Evolutionary conservation across 1,140 invertebrate species (phyloP).

Genomic region (Yoshiicerus persimilis): DNA sequence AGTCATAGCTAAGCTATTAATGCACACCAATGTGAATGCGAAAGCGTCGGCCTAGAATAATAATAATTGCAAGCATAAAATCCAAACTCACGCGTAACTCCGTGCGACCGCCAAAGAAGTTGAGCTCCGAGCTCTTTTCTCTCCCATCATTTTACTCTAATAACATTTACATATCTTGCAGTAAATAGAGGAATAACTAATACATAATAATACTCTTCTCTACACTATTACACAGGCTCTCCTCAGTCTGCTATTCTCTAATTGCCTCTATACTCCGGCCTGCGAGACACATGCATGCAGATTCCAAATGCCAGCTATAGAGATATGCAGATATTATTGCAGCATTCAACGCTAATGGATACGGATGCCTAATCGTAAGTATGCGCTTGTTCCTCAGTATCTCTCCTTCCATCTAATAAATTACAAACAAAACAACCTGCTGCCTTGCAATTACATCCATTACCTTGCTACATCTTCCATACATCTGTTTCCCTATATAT

Average conservation of each 20-base stretch:
- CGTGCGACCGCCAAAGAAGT: constrained; percentile 17
- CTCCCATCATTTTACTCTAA: not conserved
- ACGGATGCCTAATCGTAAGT: not conserved
- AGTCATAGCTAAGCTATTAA: not conserved
- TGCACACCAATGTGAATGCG: not conserved
- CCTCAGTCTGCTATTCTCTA: not conserved
- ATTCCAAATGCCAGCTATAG: no score
- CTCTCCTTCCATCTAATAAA: constrained; percentile 5
- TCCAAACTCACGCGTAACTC: not conserved
- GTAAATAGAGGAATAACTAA: not conserved
- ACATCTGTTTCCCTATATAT: not conserved
- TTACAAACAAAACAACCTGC: constrained; percentile 13
- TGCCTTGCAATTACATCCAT: constrained; percentile 17
- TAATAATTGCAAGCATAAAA: constrained; percentile 21
- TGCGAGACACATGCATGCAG: not conserved
- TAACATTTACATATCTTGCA: not conserved
- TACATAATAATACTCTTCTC: not conserved
- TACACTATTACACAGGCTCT: not conserved
- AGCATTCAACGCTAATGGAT: not conserved
- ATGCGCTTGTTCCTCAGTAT: not conserved
- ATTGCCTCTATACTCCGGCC: no score
- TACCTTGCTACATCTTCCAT: not conserved
- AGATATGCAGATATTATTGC: not conserved
- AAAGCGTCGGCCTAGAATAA: constrained; percentile 8
- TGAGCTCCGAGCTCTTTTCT: not conserved